Conservation (phyloP, 2,113 vertebrate genomes). For the Laterallus jamaicensis region DNA sequence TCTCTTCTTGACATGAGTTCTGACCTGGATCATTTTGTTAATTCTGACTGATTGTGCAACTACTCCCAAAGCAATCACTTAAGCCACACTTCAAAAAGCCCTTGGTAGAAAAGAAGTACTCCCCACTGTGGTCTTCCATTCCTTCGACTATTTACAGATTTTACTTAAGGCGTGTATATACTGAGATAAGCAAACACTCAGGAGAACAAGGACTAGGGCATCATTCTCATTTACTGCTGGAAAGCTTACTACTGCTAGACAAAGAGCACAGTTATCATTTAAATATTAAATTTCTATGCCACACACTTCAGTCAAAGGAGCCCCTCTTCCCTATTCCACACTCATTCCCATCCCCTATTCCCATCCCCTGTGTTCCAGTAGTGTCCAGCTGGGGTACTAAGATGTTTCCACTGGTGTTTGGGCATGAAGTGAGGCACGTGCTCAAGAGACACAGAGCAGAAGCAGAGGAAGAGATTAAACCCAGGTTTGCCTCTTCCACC, state of each 20-base stretch:
- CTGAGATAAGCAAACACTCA: neutral
- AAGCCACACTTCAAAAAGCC: neutral
- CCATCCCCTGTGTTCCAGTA: neutral
- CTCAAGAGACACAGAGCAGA: neutral
- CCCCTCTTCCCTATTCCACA: neutral
- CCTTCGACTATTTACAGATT: neutral
- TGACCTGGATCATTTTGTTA: neutral
- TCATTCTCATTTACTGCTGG: neutral
- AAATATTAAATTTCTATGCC: neutral
- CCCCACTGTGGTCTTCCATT: neutral
- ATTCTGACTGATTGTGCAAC: neutral
- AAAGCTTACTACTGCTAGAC: neutral
- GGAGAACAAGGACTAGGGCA: neutral
- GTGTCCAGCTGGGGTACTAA: neutral
- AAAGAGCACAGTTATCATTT: neutral
- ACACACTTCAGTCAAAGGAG: neutral
- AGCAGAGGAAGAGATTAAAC: neutral
- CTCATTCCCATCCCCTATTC: neutral
- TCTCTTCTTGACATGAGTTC: neutral
- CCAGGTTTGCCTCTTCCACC: neutral
- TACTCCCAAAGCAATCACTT: neutral
- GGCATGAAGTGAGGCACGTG: rapidly evolving
- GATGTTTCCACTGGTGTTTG: neutral
- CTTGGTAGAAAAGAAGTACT: neutral
- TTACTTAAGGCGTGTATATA: neutral